Conservation (phyloP, 2,888 invertebrate genomes). For the Polymixis lichenea region DNA sequence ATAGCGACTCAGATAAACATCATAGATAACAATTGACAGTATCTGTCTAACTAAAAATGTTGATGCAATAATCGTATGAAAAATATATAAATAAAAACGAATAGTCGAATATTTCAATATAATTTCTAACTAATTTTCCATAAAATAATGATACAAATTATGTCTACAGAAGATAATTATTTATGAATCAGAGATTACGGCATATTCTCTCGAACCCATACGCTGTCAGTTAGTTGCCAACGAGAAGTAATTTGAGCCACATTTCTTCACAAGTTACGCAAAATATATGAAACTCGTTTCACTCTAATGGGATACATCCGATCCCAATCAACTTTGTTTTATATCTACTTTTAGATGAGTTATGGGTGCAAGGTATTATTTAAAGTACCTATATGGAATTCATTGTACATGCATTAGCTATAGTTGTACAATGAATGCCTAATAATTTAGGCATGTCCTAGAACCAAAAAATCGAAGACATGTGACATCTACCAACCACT, state of each 20-base stretch:
- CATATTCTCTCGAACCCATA: conserved; percentile 34
- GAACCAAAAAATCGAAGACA: no score
- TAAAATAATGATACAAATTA: conserved; percentile 53
- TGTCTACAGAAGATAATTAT: conserved; percentile 53
- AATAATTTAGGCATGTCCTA: no score
- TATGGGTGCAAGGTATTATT: neutral
- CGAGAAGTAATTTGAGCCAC: conserved; percentile 42
- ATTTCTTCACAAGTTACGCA: conserved; percentile 58
- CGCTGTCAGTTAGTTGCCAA: conserved; percentile 26
- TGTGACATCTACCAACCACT: no score
- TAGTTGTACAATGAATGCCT: no score
- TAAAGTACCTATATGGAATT: neutral
- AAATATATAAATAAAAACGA: neutral
- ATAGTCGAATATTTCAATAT: conserved; percentile 2
- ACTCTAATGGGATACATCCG: conserved; percentile 48
- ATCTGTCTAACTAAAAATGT: neutral
- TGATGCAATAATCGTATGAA: neutral
- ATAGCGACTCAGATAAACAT: neutral
- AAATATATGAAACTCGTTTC: conserved; percentile 49
- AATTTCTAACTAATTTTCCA: conserved; percentile 23
- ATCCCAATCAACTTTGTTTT: conserved; percentile 25
- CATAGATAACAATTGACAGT: neutral
- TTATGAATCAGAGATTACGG: conserved; percentile 52
- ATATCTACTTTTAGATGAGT: conserved; percentile 3
- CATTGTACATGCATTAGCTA: no score